Percentiles rank a stretch among this genome's conserved stretches.
Evolutionary conservation across 2,797 vertebrate genomes (phyloP).

Genomic region (Chelon auratus): DNA sequence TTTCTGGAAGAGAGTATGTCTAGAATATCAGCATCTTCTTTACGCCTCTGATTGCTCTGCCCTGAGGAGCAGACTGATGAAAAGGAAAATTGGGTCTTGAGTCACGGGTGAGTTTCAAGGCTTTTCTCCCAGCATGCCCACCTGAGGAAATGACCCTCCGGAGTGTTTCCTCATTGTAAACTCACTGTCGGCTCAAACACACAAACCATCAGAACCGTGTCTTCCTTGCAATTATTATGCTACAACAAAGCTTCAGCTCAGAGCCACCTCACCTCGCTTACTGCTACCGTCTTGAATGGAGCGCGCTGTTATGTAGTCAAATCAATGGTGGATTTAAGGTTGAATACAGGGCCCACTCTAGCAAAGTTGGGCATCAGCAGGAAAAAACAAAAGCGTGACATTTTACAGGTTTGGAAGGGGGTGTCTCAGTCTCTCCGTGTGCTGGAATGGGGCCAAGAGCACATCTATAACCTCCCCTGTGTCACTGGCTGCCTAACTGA

Average conservation of each 20-base stretch:
- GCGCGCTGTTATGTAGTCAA: conserved; percentile 11
- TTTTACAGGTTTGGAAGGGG: conserved; percentile 50
- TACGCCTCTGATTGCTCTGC: conserved; percentile 49
- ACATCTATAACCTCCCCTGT: conserved; percentile 62
- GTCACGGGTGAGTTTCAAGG: conserved; percentile 39
- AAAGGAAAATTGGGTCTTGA: conserved; percentile 46
- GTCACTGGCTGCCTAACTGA: conserved; percentile 51
- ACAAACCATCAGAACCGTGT: too few relatives aligned
- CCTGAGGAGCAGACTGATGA: conserved; percentile 52
- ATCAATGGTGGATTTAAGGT: conserved; percentile 49
- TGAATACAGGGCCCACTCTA: conserved; percentile 14
- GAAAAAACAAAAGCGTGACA: conserved; percentile 62
- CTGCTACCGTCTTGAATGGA: conserved; percentile 17
- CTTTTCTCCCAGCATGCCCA: conserved; percentile 34
- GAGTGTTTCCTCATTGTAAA: conserved; percentile 19
- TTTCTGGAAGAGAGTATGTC: conserved; percentile 23
- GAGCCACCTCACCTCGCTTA: background rate
- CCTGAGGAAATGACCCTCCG: conserved; percentile 26
- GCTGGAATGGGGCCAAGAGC: conserved; percentile 64
- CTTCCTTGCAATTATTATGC: background rate
- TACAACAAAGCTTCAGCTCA: conserved; percentile 8
- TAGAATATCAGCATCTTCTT: conserved; percentile 59
- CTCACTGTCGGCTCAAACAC: background rate
- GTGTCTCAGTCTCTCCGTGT: conserved; percentile 59
- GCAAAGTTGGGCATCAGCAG: conserved; percentile 52